phyloP scores from a whole-genome alignment of 2,797 vertebrate genomes.

The Yasuhikotakia modesta region DNA sequence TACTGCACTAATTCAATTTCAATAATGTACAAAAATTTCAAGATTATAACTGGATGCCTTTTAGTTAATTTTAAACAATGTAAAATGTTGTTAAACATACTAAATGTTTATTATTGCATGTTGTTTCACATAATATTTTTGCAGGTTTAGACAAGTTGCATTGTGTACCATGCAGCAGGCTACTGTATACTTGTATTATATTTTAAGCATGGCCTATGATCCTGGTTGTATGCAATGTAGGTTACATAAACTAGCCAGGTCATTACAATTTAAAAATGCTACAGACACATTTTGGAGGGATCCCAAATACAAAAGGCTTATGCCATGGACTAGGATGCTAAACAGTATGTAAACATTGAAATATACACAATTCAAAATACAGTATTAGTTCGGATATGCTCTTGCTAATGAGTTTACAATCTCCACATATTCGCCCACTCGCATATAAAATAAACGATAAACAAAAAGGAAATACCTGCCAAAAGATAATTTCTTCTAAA shows the following conservation, averaged over 20 bases:
- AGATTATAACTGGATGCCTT: neutral
- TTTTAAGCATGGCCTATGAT: neutral
- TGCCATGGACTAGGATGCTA: too few species aligned
- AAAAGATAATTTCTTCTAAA: slow-evolving; percentile 30
- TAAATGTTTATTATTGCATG: slow-evolving; percentile 6
- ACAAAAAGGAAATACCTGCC: slow-evolving; percentile 14
- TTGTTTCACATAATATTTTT: neutral
- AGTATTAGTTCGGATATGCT: too few species aligned
- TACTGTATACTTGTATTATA: neutral
- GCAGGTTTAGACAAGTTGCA: neutral
- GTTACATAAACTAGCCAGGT: neutral
- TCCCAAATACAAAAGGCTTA: too few species aligned
- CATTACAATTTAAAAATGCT: too few species aligned
- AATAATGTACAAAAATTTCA: neutral
- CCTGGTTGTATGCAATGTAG: neutral
- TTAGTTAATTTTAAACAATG: neutral
- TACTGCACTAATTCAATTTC: neutral
- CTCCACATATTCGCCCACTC: neutral
- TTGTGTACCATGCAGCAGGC: neutral
- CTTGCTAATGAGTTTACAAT: too few species aligned
- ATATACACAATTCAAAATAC: too few species aligned
- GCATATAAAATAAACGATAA: neutral
- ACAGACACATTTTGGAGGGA: too few species aligned
- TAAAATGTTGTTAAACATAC: neutral
- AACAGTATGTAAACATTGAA: too few species aligned